Evolutionary conservation across 2,797 vertebrate genomes (phyloP).

Genomic region (Eospalax fontanierii): DNA sequence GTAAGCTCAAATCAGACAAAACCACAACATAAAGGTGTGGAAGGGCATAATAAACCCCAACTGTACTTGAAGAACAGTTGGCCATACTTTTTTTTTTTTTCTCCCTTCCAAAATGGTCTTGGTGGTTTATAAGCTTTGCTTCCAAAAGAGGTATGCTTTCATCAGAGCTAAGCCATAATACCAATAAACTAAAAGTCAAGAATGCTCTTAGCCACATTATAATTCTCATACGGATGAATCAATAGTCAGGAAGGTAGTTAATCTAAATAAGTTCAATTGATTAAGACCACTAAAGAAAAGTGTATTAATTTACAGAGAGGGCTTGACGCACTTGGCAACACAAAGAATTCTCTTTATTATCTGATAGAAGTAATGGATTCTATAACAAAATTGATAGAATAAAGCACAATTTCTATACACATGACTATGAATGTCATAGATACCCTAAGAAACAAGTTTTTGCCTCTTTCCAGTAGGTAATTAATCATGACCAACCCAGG

Average conservation of each 20-base stretch:
- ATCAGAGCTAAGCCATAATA: not conserved
- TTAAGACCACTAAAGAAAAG: not conserved
- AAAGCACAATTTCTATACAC: not conserved
- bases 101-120: not conserved
- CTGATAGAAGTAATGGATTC: no score
- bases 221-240: not conserved
- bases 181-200: not conserved
- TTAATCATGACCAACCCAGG: not conserved
- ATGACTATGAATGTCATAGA: not conserved
- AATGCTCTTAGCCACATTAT: not conserved
- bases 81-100: not conserved
- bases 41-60: no score
- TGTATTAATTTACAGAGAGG: not conserved
- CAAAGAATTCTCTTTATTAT: no score
- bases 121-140: not conserved
- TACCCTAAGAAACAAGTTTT: not conserved
- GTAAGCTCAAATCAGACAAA: no score
- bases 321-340: no score
- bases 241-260: not conserved
- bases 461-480: not conserved
- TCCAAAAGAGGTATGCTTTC: not conserved
- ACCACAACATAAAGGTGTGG: no score
- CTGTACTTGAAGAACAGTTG: no score
- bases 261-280: not conserved
- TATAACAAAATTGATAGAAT: no score